Evolutionary conservation across 2,797 vertebrate species (phyloP).

Genomic region (Coranthus polyacanthus): DNA sequence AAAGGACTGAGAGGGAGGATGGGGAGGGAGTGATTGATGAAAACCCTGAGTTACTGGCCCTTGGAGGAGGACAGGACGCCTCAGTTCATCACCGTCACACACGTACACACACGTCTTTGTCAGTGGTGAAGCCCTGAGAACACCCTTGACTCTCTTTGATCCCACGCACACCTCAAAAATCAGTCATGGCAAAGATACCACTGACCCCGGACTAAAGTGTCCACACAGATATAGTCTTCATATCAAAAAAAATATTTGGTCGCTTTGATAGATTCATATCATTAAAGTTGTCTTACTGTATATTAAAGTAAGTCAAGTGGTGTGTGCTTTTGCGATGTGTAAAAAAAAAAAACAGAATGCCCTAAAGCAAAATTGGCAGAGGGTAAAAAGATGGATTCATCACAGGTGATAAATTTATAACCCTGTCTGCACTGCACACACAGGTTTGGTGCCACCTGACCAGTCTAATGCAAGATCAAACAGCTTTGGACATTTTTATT

Average conservation of each 20-base stretch:
- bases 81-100: constrained; percentile 67
- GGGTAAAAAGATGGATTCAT: constrained; percentile 8
- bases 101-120: constrained; percentile 48
- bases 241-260: background rate
- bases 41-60: constrained; percentile 60
- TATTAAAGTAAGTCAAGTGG: no score
- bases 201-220: constrained; percentile 40
- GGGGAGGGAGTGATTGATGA: constrained; percentile 67
- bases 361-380: constrained; percentile 29
- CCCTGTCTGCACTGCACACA: constrained; percentile 3
- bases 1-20: constrained; percentile 48
- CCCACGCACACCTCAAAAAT: constrained; percentile 47
- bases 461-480: constrained; percentile 50
- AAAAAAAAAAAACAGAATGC: constrained; percentile 8
- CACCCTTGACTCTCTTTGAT: constrained; percentile 57
- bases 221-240: background rate
- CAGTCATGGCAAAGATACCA: constrained; percentile 19
- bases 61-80: constrained; percentile 60
- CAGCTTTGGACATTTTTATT: constrained; percentile 25
- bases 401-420: constrained; percentile 37
- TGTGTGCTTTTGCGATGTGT: no score
- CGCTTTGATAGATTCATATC: no score
- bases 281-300: background rate
- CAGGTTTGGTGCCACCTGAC: constrained; percentile 5
- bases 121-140: constrained; percentile 43